A percentile compares a stretch with the other conserved stretches of the same genome.
These are phyloP conservation scores for Bergia puertoricense DNA, from an alignment of 92 coral and sea anemone genomes.

Conservation along the genomic window DNA sequence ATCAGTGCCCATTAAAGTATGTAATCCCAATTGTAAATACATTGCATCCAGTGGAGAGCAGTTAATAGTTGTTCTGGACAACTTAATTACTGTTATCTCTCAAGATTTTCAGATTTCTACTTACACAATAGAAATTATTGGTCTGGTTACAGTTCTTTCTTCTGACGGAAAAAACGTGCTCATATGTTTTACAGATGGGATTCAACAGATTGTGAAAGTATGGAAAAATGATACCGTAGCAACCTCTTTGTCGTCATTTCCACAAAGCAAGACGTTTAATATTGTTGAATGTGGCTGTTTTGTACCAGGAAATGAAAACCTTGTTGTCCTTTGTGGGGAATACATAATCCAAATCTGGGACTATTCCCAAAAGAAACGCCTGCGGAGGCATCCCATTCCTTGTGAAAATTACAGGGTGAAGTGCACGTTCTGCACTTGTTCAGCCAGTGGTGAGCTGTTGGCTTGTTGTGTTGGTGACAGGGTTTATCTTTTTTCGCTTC, in stretches of 20 bases:
- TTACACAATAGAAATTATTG: background rate
- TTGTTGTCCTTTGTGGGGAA: conserved; percentile 13
- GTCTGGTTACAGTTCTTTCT: background rate
- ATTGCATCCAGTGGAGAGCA: background rate
- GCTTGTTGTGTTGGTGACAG: conserved; percentile 14
- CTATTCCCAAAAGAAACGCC: background rate
- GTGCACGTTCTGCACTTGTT: background rate
- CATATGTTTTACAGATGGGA: background rate
- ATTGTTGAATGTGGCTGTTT: conserved; percentile 21
- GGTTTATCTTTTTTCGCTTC: background rate
- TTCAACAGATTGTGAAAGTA: conserved; percentile 8
- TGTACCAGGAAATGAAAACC: background rate
- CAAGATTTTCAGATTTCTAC: background rate
- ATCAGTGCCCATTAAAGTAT: background rate
- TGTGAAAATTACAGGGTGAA: background rate
- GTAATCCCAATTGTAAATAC: background rate
- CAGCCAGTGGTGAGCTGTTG: conserved; percentile 2
- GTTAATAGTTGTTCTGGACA: background rate
- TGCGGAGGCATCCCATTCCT: background rate
- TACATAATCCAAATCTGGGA: conserved; percentile 11
- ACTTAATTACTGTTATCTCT: background rate
- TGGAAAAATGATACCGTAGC: background rate
- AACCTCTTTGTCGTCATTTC: background rate
- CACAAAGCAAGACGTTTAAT: background rate
- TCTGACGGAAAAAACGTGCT: conserved; percentile 18